A percentile compares a stretch with the other conserved stretches of the same genome.
Conservation (phyloP, 2,888 invertebrate genomes). For the Congeria kusceri region DNA sequence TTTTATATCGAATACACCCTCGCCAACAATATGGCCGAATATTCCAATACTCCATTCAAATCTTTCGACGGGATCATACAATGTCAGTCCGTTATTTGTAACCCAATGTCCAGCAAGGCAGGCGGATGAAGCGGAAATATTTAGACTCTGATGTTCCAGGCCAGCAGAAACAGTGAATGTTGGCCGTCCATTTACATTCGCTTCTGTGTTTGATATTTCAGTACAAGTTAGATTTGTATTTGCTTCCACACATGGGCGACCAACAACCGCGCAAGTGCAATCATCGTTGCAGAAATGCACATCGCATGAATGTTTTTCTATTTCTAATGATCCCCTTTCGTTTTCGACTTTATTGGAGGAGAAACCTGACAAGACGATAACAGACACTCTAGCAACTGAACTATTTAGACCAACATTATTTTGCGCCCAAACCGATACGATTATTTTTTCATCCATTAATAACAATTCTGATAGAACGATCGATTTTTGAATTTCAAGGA, state of each 20-base stretch:
- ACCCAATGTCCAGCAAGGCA: too few relatives aligned
- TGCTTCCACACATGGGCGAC: conserved; percentile 46
- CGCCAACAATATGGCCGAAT: conserved; percentile 40
- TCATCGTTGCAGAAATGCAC: conserved; percentile 62
- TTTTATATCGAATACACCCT: conserved; percentile 52
- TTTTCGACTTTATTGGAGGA: neutral
- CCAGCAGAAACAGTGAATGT: too few relatives aligned
- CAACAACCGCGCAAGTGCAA: conserved; percentile 66
- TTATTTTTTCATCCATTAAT: conserved; percentile 33
- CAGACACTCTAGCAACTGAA: conserved; percentile 48
- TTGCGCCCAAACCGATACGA: conserved; percentile 60
- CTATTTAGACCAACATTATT: conserved; percentile 61
- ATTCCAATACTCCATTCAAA: conserved; percentile 67
- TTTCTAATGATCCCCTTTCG: conserved; percentile 39
- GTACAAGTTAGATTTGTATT: conserved; percentile 9
- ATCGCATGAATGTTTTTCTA: conserved; percentile 64
- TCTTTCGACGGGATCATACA: conserved; percentile 20
- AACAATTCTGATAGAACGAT: conserved; percentile 18
- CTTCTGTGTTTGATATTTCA: too few relatives aligned
- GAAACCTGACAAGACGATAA: conserved; percentile 23
- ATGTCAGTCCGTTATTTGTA: neutral
- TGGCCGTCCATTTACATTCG: too few relatives aligned
- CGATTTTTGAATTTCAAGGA: neutral
- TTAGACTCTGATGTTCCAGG: too few relatives aligned
- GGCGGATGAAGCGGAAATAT: too few relatives aligned